Base-by-base conservation (phyloP, 2,888 invertebrate species). In the Iselma pallidipennis region DNA sequence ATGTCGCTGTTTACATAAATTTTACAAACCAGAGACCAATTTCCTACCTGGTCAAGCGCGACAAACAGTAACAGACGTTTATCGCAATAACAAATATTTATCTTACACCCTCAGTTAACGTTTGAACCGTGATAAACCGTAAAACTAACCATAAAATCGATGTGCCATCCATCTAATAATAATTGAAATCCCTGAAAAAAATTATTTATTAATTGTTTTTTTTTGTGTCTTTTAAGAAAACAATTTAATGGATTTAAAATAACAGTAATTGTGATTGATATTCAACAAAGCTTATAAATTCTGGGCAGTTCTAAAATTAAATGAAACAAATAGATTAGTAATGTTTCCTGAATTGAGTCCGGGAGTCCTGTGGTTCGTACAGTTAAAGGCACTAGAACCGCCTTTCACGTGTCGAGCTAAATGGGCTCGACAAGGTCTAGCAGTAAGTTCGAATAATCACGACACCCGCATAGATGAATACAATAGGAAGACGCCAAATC, bases 351-450 rank as follows among this genome's bases (percentile, higher is more conserved):
- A 71, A 69, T 71, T 68, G 66, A 65, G 66, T 67, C 54, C 51
- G 33, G n/a, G 58, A 57, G 49, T 49, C 61, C 55, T 64, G 69
- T 67, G 69, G 66, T 73, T 69, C 65, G 72, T 72, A 67, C 69
- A 72, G 66, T 62, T 65, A 69, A 72, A 75, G 71, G 71, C 70
- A 68, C 67, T 68, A 70, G 77, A 70, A 74, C 76, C 79, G 79
- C 79, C 78, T 73, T 79, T 78, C 74, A 74, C 78, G 74, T 79
- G 79, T 79, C 74, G 71, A 70, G 74, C 74, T 77, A 76, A 78
- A 78, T 78, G 79, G 77, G 76, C 66, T 70, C 75, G 76, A 75
- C 76, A 76, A 75, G 76, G 73, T 74, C 76, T 73, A 72, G 72
- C 74, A 76, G 74, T 74, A 74, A 75, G 75, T 77, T 75, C 69